A percentile compares a stretch with the other conserved stretches of the same genome.
Evolutionary conservation across 2,888 invertebrate species (phyloP).

Genomic region (Quadroppia sp.): DNA sequence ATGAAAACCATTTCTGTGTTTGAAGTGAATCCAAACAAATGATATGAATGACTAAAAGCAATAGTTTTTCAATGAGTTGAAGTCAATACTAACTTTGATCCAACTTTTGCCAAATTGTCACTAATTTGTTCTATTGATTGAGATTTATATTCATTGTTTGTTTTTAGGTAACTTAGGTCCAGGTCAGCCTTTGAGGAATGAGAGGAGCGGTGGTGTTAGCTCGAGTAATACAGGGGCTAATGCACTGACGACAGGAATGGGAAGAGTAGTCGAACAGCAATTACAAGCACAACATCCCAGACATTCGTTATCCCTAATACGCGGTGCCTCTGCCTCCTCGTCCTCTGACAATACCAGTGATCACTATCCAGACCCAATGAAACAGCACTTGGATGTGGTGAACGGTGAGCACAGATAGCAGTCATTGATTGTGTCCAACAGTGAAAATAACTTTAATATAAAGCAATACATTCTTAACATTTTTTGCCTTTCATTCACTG

Average conservation of each 20-base stretch:
- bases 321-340: background rate
- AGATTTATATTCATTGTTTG: slow-evolving; percentile 4
- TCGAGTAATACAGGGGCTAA: background rate
- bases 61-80: too few species aligned
- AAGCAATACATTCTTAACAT: slow-evolving; percentile 5
- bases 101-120: too few species aligned
- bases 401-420: background rate
- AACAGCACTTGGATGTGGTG: slow-evolving; percentile 20
- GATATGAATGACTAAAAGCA: too few species aligned
- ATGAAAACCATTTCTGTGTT: background rate
- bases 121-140: background rate
- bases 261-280: slow-evolving; percentile 4
- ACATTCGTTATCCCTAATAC: slow-evolving; percentile 18
- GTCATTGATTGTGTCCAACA: background rate
- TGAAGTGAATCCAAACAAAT: too few species aligned
- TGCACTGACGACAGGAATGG: background rate
- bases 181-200: background rate
- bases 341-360: background rate
- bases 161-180: slow-evolving; percentile 11
- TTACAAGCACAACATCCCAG: background rate
- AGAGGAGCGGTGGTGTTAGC: slow-evolving; percentile 10
- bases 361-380: background rate
- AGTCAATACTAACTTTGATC: too few species aligned
- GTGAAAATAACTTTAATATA: slow-evolving; percentile 6
- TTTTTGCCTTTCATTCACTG: background rate